Conservation (phyloP, 2,888 invertebrate species). For the Nephrotoma appendiculata region DNA sequence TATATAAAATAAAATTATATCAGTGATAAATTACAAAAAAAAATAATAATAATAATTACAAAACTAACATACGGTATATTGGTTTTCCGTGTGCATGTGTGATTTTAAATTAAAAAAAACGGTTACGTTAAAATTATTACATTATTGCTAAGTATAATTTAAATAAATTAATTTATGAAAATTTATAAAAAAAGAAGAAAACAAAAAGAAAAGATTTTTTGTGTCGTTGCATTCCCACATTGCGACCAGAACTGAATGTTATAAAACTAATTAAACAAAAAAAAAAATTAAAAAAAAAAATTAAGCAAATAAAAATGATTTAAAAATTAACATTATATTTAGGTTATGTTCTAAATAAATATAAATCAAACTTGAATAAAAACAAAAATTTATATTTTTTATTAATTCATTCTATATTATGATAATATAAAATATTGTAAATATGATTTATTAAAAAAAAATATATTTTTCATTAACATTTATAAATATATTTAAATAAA, state of each 20-base stretch:
- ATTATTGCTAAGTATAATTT: background rate
- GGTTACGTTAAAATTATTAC: background rate
- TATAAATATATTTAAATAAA: background rate
- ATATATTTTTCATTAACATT: background rate
- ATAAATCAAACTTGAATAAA: background rate
- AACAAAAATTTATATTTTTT: background rate
- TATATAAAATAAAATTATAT: background rate
- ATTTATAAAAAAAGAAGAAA: background rate
- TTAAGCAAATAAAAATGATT: background rate
- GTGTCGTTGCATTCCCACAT: conserved; percentile 6
- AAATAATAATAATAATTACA: background rate
- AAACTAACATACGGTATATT: background rate
- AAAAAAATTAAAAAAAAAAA: background rate
- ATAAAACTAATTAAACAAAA: background rate
- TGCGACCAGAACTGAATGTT: conserved; percentile 6
- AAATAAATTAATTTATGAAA: background rate
- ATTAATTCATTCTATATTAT: background rate
- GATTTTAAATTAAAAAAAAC: background rate
- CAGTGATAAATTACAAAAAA: conserved; percentile 1
- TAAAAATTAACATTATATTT: background rate
- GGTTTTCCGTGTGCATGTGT: conserved; percentile 5
- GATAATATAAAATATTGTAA: background rate
- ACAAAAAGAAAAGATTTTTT: conserved; percentile 1
- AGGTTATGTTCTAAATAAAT: background rate
- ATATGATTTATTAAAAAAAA: background rate